phyloP scores from a whole-genome alignment of 2,797 vertebrate genomes.

The Platalea minor region DNA sequence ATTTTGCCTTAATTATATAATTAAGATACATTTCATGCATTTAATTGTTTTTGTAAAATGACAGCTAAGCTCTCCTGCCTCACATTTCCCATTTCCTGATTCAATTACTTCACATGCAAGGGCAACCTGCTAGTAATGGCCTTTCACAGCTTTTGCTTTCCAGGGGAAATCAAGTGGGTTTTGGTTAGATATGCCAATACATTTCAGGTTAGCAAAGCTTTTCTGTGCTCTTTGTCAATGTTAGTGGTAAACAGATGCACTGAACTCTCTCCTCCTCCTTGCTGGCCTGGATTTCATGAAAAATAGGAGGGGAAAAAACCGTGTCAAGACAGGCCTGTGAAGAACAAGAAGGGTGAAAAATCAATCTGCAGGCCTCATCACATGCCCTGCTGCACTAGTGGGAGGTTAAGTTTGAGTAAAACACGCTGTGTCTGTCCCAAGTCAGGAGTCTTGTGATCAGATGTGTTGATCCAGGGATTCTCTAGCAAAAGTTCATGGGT shows the following conservation, averaged over 20 bases:
- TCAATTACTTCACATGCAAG: slow-evolving; percentile 24
- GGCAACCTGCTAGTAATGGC: slow-evolving; percentile 27
- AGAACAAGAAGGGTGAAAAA: neutral
- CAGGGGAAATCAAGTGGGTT: slow-evolving; percentile 45
- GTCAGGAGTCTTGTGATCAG: neutral
- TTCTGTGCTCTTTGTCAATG: slow-evolving; percentile 11
- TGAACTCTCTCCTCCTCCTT: neutral
- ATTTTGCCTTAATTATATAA: slow-evolving; percentile 60
- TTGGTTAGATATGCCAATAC: slow-evolving; percentile 23
- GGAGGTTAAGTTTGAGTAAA: neutral
- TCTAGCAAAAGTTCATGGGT: neutral
- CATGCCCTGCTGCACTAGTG: neutral
- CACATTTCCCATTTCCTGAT: slow-evolving; percentile 52
- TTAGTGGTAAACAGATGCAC: neutral
- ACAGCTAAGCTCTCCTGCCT: slow-evolving; percentile 47
- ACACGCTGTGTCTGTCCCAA: neutral
- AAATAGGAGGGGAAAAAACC: neutral
- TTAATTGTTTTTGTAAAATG: slow-evolving; percentile 60
- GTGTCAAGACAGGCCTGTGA: neutral
- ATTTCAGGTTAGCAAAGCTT: slow-evolving; percentile 37
- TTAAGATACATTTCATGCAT: slow-evolving; percentile 60
- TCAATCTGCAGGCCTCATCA: neutral
- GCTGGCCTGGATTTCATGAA: neutral
- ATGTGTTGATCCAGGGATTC: neutral
- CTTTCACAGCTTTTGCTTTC: slow-evolving; percentile 54